phyloP scores from a whole-genome alignment of 2,797 vertebrate genomes.

The Schizothorax lantsangensis region DNA sequence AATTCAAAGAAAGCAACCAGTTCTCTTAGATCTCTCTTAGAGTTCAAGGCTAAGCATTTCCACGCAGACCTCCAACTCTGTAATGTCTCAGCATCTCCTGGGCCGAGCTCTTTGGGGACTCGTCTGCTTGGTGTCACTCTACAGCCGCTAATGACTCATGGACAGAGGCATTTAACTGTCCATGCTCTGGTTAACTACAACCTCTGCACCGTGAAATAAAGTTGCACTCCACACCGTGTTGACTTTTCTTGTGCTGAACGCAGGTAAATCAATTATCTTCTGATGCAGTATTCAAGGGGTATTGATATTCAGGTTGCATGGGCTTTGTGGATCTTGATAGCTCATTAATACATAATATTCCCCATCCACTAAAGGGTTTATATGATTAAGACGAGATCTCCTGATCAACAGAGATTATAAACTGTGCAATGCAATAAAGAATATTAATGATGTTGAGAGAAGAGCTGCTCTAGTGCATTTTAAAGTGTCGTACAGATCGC shows the following conservation, averaged over 20 bases:
- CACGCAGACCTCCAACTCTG: neutral
- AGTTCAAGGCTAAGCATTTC: slow-evolving; percentile 23
- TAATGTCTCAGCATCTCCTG: slow-evolving; percentile 10
- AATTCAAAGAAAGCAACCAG: slow-evolving; percentile 7
- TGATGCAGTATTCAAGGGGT: slow-evolving; percentile 26
- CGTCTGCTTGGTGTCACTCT: slow-evolving; percentile 48
- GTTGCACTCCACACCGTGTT: slow-evolving; percentile 56
- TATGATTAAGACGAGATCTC: slow-evolving; percentile 49
- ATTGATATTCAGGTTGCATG: slow-evolving; percentile 54
- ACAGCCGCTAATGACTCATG: slow-evolving; percentile 60
- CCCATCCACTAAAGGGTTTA: slow-evolving; percentile 39
- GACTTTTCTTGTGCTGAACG: slow-evolving; percentile 44
- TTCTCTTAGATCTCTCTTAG: slow-evolving; percentile 9
- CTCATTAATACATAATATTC: slow-evolving; percentile 56
- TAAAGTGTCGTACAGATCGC: slow-evolving; percentile 49
- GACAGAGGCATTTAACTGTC: slow-evolving; percentile 64
- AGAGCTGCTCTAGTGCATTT: slow-evolving; percentile 40
- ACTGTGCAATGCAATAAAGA: slow-evolving; percentile 46
- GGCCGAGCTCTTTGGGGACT: slow-evolving; percentile 20
- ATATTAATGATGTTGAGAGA: slow-evolving; percentile 40
- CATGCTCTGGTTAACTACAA: slow-evolving; percentile 59
- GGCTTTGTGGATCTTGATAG: slow-evolving; percentile 45
- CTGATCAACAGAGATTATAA: slow-evolving; percentile 50
- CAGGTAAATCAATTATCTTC: slow-evolving; percentile 59
- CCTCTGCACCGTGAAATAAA: slow-evolving; percentile 64